Base-by-base conservation (phyloP, 1,140 invertebrate genomes). In the Notospermus geniculatus region DNA sequence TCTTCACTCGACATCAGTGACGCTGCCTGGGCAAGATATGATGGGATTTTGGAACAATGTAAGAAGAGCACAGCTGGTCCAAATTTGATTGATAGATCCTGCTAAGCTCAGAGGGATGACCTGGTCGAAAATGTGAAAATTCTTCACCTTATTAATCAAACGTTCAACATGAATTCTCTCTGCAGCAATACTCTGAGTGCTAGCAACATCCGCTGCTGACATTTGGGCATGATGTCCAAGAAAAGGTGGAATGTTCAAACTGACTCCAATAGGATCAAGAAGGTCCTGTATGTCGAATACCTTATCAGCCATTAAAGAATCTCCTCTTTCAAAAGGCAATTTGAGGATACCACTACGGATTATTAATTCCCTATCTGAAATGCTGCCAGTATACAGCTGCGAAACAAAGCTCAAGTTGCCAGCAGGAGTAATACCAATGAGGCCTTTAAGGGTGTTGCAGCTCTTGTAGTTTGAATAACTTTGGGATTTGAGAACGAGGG, bases 41-140 rank as follows among this genome's bases (percentile, higher is more conserved):
- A n/a, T n/a, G n/a, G n/a, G n/a, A n/a, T n/a, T n/a, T n/a, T n/a
- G n/a, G n/a, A n/a, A n/a, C n/a, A n/a, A n/a, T n/a, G n/a, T n/a
- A n/a, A n/a, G n/a, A n/a, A 53, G 30, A 45, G 61, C 50, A 63
- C 64, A 66, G 9, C 59, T 57, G 28, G 30, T 52, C 59, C 59
- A 66, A 52, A 63, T 66, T 28, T 63, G 54, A 28, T 59, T 59
- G 2, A 63, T 57, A 1, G 39, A 43, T n/a, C 39, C 39, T 13
- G 11, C 39, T 43, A 43, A n/a, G 39, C 39, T 43, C n/a, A 43
- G n/a, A 43, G 39, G 39, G 11, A 43, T 43, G 11, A n/a, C n/a
- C n/a, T n/a, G n/a, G n/a, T 43, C 39, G n/a, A n/a, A 13, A n/a
- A 43, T 43, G n/a, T 43, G 39, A 43, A 43, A 43, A 43, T 43